A percentile compares a stretch with the other conserved stretches of the same genome.
Evolutionary conservation across 2,888 invertebrate species (phyloP).

Genomic region (Pristionchus maxplancki): DNA sequence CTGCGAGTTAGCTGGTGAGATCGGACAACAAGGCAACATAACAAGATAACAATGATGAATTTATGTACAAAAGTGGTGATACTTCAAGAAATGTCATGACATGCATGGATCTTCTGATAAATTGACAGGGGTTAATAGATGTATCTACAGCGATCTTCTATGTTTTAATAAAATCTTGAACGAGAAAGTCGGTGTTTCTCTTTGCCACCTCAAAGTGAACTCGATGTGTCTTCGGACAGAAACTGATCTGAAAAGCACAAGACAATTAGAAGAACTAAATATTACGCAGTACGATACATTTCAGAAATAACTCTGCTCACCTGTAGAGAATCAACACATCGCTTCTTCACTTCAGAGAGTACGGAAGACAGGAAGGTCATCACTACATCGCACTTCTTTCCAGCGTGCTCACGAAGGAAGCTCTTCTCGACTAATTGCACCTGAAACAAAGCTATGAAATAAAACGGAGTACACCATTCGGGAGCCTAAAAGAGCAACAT

Average conservation of each 20-base stretch:
- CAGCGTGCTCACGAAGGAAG: background rate
- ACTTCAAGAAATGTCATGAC: background rate
- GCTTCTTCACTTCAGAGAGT: slow-evolving; percentile 24
- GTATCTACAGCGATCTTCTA: background rate
- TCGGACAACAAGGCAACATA: background rate
- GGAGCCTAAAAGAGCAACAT: no score
- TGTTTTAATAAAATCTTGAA: background rate
- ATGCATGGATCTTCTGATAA: background rate
- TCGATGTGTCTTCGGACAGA: background rate
- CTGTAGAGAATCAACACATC: background rate
- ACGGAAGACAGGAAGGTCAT: slow-evolving; percentile 25
- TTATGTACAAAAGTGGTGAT: background rate
- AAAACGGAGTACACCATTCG: no score
- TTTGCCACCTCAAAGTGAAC: background rate
- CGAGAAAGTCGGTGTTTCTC: slow-evolving; percentile 17
- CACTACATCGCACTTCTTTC: background rate
- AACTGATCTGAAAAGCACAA: slow-evolving; percentile 24
- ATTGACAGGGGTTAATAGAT: background rate
- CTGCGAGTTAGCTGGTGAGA: background rate
- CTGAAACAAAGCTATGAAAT: background rate
- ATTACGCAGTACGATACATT: no score
- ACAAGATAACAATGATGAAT: background rate
- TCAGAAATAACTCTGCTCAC: background rate
- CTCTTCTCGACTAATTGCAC: background rate
- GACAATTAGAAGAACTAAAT: background rate